Percentiles rank a stretch among this genome's conserved stretches.
Evolutionary conservation across 2,888 invertebrate genomes (phyloP).

Genomic region (Netelia melanura): DNA sequence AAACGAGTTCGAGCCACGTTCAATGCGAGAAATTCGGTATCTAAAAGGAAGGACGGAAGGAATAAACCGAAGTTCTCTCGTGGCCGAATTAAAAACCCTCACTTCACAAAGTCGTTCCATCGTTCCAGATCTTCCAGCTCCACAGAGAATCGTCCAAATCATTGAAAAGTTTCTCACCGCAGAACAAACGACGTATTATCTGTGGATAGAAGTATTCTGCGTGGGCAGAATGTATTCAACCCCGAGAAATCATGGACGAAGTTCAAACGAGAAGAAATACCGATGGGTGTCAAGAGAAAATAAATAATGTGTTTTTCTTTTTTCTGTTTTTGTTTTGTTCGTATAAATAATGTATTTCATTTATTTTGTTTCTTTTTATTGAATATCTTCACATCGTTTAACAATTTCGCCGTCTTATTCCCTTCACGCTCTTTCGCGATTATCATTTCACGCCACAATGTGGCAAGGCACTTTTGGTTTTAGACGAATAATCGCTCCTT

Average conservation of each 20-base stretch:
- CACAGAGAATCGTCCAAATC: neutral
- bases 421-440: neutral
- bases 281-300: conserved; percentile 28
- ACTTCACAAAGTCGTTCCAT: neutral
- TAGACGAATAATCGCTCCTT: conserved; percentile 45
- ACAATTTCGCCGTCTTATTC: conserved; percentile 70
- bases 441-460: conserved; percentile 52
- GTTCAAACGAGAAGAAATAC: neutral
- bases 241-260: neutral
- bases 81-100: neutral
- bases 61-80: neutral
- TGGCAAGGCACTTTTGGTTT: conserved; percentile 78
- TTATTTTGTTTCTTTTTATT: conserved; percentile 75
- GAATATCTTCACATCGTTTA: conserved; percentile 79
- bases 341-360: conserved; percentile 81
- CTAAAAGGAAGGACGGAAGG: neutral
- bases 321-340: conserved; percentile 68
- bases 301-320: conserved; percentile 49
- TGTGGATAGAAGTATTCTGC: neutral
- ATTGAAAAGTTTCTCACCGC: neutral
- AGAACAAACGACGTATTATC: conserved; percentile 11
- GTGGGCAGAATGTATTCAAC: conserved; percentile 1
- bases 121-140: conserved; percentile 31
- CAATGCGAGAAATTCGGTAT: neutral
- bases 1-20: neutral